These are phyloP conservation scores for Nomada hirtipes DNA, from an alignment of 2,888 invertebrate species.

Conservation along the genomic window DNA sequence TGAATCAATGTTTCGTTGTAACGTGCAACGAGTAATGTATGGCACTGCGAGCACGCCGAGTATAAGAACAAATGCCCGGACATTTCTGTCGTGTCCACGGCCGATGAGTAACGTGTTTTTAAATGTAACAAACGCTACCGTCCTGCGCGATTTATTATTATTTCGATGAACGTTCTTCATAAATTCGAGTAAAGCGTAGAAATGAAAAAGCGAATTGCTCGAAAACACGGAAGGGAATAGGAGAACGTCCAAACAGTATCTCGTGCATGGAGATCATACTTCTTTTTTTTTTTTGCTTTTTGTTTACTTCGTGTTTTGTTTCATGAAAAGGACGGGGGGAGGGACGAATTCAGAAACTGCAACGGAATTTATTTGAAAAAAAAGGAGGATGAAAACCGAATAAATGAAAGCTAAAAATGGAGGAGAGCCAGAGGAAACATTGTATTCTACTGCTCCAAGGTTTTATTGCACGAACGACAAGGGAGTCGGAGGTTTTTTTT, in stretches of 20 bases:
- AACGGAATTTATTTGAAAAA: conserved; percentile 16
- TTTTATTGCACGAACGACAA: not conserved
- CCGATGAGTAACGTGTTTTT: conserved; percentile 46
- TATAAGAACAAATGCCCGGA: conserved; percentile 42
- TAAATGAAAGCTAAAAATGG: conserved; percentile 23
- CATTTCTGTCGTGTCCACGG: conserved; percentile 23
- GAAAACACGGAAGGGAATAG: conserved; percentile 25
- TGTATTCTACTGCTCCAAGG: not conserved
- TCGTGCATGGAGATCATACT: not conserved
- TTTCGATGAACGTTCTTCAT: conserved; percentile 46
- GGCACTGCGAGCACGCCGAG: not conserved
- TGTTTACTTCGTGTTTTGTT: not conserved
- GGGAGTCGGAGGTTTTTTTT: not conserved
- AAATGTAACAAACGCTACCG: conserved; percentile 35
- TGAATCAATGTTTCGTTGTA: conserved; percentile 29
- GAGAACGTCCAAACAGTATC: not conserved
- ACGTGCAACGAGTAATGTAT: conserved; percentile 10
- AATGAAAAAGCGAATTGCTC: conserved; percentile 20
- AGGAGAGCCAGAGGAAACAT: conserved; percentile 17
- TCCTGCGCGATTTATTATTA: conserved; percentile 39
- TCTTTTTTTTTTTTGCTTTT: not conserved
- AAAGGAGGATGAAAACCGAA: not conserved
- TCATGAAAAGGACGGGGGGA: not conserved
- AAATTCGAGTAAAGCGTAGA: conserved; percentile 30
- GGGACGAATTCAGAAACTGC: conserved; percentile 22